phyloP scores from a whole-genome alignment of 2,113 vertebrate genomes.

The Pseudolaguvia tuberculata region DNA sequence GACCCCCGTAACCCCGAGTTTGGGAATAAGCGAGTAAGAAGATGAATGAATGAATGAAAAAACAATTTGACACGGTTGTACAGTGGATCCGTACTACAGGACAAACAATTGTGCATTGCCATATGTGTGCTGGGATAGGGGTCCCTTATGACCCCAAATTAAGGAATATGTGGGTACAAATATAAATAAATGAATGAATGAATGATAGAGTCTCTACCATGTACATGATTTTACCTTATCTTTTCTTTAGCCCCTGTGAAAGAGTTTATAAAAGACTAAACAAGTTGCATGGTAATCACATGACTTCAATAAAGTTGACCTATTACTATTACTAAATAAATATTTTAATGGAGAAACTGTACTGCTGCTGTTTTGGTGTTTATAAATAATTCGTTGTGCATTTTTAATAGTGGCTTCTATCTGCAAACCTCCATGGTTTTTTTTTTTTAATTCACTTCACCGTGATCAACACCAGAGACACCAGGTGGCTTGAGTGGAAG shows the following conservation, averaged over 20 bases:
- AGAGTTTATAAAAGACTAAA: neutral
- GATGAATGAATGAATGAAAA: too few relatives aligned
- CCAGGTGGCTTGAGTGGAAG: neutral
- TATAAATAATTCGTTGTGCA: conserved; percentile 35
- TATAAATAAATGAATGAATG: too few relatives aligned
- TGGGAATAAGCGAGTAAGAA: too few relatives aligned
- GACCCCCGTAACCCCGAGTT: too few relatives aligned
- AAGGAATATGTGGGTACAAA: too few relatives aligned
- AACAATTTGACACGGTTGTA: too few relatives aligned
- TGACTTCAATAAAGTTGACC: conserved; percentile 23
- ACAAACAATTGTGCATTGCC: too few relatives aligned
- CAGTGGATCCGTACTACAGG: too few relatives aligned
- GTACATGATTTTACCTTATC: neutral
- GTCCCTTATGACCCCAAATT: too few relatives aligned
- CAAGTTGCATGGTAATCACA: conserved; percentile 14
- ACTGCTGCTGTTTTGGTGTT: conserved; percentile 15
- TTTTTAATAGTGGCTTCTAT: conserved; percentile 23
- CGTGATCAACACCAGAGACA: conserved; percentile 3
- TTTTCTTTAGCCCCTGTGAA: neutral
- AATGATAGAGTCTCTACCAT: too few relatives aligned
- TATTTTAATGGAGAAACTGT: conserved; percentile 15
- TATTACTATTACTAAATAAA: conserved; percentile 22
- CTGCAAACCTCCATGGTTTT: neutral
- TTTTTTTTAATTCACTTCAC: neutral
- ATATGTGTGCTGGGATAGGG: too few relatives aligned